Percentiles rank a stretch among this genome's conserved stretches.
Evolutionary conservation across 2,797 vertebrate genomes (phyloP).

Genomic region (Iguana delicatissima): DNA sequence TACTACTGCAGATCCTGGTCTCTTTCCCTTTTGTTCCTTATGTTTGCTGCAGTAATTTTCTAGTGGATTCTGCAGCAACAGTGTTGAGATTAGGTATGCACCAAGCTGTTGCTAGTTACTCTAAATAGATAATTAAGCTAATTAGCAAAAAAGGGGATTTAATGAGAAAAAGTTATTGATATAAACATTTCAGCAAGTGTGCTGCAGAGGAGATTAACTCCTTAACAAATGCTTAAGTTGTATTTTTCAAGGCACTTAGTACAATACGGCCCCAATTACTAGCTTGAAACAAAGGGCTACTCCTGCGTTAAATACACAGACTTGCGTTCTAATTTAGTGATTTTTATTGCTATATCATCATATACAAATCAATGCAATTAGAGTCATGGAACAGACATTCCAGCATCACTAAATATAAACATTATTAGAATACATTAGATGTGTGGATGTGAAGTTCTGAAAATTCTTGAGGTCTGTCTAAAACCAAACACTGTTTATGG

Average conservation of each 20-base stretch:
- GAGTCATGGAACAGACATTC: neutral
- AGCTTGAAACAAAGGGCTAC: neutral
- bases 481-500: neutral
- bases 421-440: neutral
- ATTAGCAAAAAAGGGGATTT: constrained; percentile 40
- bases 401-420: neutral
- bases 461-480: neutral
- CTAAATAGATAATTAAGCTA: constrained; percentile 39
- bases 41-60: constrained; percentile 47
- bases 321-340: constrained; percentile 12
- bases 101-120: constrained; percentile 53
- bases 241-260: constrained; percentile 27
- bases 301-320: neutral
- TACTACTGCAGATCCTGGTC: neutral
- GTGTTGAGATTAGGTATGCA: neutral
- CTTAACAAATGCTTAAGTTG: constrained; percentile 35
- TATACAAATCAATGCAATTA: neutral
- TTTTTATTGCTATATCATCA: neutral
- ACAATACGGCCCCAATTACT: constrained; percentile 22
- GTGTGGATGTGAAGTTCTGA: no score
- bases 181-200: neutral
- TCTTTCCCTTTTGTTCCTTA: neutral
- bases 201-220: constrained; percentile 22
- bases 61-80: neutral
- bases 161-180: constrained; percentile 43